A percentile compares a stretch with the other conserved stretches of the same genome.
Evolutionary conservation across 2,113 vertebrate genomes (phyloP).

Genomic region (Rhinolophus ferrumequinum): DNA sequence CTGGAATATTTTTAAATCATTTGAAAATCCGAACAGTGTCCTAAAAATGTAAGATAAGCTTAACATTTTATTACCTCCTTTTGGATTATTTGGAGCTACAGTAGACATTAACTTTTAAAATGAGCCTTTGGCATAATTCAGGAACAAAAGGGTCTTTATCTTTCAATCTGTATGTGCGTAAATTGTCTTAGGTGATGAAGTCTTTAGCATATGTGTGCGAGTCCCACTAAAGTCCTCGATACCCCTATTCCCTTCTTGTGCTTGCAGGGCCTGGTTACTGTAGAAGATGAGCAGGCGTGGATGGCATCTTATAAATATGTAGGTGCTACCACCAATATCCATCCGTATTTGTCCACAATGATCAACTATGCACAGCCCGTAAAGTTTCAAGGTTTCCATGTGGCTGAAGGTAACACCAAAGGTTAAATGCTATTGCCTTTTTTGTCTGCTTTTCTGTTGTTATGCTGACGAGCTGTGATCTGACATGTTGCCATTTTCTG

Average conservation of each 20-base stretch:
- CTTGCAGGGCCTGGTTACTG: slow-evolving; percentile 89
- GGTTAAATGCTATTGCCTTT: slow-evolving; percentile 79
- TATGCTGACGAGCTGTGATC: neutral
- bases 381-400: slow-evolving; percentile 98
- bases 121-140: neutral
- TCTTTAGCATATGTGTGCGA: neutral
- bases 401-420: slow-evolving; percentile 93
- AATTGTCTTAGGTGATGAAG: neutral
- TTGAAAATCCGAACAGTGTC: neutral
- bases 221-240: neutral
- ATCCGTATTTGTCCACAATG: slow-evolving; percentile 97
- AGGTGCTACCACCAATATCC: slow-evolving; percentile 98
- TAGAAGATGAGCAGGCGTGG: slow-evolving; percentile 96
- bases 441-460: slow-evolving; percentile 70
- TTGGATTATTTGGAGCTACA: neutral
- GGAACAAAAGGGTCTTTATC: neutral
- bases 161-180: neutral
- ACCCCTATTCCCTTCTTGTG: slow-evolving; percentile 71
- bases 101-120: neutral
- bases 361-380: slow-evolving; percentile 99
- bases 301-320: slow-evolving; percentile 99
- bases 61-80: neutral
- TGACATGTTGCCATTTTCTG: neutral
- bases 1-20: neutral
- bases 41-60: neutral